These are phyloP conservation scores for Heterotis niloticus DNA, from an alignment of 2,113 vertebrate genomes.

Conservation along the genomic window DNA sequence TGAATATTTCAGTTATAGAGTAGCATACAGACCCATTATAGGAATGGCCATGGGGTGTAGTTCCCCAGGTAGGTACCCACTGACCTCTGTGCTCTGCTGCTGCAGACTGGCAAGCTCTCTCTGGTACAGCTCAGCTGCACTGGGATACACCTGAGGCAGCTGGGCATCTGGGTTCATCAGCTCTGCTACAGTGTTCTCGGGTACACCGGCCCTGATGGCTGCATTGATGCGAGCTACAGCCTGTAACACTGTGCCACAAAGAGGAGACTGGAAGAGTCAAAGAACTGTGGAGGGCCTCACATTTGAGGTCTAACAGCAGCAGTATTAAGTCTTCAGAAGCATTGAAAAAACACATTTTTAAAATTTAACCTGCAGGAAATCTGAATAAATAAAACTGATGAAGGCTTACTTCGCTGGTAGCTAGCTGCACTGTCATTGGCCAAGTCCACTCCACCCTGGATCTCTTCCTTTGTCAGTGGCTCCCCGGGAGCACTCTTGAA, in stretches of 20 bases:
- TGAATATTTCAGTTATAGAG: not conserved
- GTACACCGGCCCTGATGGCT: conserved; percentile 72
- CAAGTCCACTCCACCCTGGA: conserved; percentile 79
- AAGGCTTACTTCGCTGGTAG: conserved; percentile 75
- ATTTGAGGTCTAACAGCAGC: no score
- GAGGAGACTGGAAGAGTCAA: conserved; percentile 3
- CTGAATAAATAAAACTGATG: not conserved
- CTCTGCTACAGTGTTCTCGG: conserved; percentile 81
- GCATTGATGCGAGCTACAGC: conserved; percentile 81
- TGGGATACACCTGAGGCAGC: conserved; percentile 82
- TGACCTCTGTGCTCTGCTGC: conserved; percentile 84
- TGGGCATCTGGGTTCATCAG: conserved; percentile 89
- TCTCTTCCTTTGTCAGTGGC: conserved; percentile 81
- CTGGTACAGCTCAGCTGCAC: conserved; percentile 88
- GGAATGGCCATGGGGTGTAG: no score
- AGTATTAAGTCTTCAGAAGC: not conserved
- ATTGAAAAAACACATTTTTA: no score
- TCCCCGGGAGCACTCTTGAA: conserved; percentile 66
- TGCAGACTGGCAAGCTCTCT: conserved; percentile 84
- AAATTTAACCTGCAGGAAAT: no score
- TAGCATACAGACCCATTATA: not conserved
- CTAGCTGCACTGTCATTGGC: conserved; percentile 75
- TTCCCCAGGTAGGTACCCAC: not conserved
- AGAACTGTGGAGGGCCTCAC: not conserved
- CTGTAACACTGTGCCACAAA: conserved; percentile 68